phyloP scores from a whole-genome alignment of 2,113 vertebrate genomes.

The Nothoprocta perdicaria region DNA sequence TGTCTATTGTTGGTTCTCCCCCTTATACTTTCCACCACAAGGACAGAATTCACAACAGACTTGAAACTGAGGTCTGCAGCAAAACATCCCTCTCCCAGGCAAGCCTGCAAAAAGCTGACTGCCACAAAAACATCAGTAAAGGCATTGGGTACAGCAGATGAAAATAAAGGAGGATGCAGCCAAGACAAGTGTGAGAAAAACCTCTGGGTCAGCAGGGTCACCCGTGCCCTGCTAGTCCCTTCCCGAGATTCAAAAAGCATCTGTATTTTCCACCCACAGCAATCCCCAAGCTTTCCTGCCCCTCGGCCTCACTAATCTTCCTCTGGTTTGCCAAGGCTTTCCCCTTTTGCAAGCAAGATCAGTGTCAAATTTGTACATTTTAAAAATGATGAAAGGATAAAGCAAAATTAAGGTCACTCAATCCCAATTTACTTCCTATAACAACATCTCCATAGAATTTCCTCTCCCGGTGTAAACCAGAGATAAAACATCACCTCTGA shows the following conservation, averaged over 20 bases:
- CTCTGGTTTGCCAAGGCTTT: not conserved
- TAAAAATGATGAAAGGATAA: not conserved
- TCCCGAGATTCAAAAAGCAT: not conserved
- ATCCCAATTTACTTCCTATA: not conserved
- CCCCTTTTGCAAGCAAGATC: not conserved
- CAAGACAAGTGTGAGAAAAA: conserved; percentile 19
- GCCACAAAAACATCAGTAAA: accelerated
- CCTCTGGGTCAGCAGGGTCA: conserved; percentile 25
- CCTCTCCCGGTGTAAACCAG: not conserved
- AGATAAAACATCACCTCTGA: not conserved
- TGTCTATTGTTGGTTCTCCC: not conserved
- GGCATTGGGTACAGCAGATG: not conserved
- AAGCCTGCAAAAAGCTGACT: not conserved
- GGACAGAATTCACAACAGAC: not conserved
- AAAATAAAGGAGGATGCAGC: not conserved
- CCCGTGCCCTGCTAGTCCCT: not conserved
- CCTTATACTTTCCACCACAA: not conserved
- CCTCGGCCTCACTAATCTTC: not conserved
- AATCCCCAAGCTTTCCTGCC: not conserved
- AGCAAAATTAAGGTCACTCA: not conserved
- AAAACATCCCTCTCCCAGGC: not conserved
- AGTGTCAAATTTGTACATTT: not conserved
- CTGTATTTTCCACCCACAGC: not conserved
- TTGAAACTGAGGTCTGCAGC: not conserved
- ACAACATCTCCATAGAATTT: not conserved